Evolutionary conservation across 2,888 invertebrate genomes (phyloP), one percentile per base, ranked within the genome.

Genomic region (Parnassius smintheus): DNA sequence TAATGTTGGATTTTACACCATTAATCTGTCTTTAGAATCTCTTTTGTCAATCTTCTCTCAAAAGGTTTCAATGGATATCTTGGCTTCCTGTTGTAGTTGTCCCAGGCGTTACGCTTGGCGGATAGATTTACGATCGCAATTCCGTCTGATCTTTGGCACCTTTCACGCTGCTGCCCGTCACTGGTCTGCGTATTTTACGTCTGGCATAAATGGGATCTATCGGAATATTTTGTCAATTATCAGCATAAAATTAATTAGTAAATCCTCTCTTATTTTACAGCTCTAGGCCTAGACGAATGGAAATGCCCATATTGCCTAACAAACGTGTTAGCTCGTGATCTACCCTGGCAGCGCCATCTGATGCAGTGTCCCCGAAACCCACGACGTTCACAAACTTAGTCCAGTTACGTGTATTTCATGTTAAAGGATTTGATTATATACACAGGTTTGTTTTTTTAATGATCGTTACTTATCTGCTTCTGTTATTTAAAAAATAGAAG

Each of bases 241-340:
- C 35, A 35, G 35, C 35, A 35, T 35, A 35, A 35, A 7, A 35
- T 35, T 7, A 35, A 35, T 35, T 35, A 35, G 35, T 48, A 13
- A 4, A 42, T 50, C 22, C 35, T 18, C 52, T 35, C 45, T 56
- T 66, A 63, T n/a, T 41, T 67, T 68, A 2, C 76, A 91, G 91
- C 91, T 1, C 67, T 91, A 1, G 86, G 90, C 49, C 71, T 88
- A 71, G 95, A 95, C 46, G 95, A 94, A 66, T 96, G 95, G 81
- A 95, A 96, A 72, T 98, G 98, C 80, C 97, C 98, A 0, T 93
- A 98, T 66, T 98, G 98, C 79, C 95, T 96, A 74, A 93, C 93
- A 66, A 96, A 96, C 80, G 94, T 98, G 2, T 91, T 94, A 68
- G 92, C 94, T 8, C 93, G 95, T 13, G 96, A 97, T 76, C 93